Percentiles rank a stretch among this genome's conserved stretches.
Conservation (phyloP, 2,113 vertebrate species). For the Puffinus mauretanicus region DNA sequence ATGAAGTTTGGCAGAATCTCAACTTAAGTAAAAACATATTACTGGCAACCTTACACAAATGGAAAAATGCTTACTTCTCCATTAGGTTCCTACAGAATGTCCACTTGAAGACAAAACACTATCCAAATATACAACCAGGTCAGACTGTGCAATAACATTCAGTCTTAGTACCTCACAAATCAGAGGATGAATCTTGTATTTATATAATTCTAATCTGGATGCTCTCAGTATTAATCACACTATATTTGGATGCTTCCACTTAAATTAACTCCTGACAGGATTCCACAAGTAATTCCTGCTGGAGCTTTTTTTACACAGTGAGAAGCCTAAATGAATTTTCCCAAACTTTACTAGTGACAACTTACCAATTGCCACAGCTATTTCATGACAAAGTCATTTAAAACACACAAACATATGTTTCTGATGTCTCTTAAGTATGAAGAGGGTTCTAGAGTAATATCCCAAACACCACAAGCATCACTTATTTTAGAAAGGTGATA, state of each 20-base stretch:
- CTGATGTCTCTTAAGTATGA: neutral
- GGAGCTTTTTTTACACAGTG: neutral
- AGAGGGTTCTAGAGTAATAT: neutral
- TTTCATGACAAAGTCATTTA: neutral
- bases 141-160: neutral
- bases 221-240: neutral
- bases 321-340: neutral
- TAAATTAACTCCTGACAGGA: neutral
- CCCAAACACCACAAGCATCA: neutral
- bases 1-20: conserved; percentile 32
- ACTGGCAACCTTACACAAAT: neutral
- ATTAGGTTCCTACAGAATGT: neutral
- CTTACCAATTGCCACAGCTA: neutral
- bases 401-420: neutral
- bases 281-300: neutral
- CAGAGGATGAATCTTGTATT: neutral
- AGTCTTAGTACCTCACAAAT: neutral
- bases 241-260: neutral
- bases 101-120: neutral
- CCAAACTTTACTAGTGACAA: neutral
- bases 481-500: neutral
- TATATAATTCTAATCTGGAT: neutral
- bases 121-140: neutral
- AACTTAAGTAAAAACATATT: conserved; percentile 33
- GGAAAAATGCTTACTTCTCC: conserved; percentile 32